Conservation (phyloP, 2,888 invertebrate species). For the Limnephilus rhombicus region DNA sequence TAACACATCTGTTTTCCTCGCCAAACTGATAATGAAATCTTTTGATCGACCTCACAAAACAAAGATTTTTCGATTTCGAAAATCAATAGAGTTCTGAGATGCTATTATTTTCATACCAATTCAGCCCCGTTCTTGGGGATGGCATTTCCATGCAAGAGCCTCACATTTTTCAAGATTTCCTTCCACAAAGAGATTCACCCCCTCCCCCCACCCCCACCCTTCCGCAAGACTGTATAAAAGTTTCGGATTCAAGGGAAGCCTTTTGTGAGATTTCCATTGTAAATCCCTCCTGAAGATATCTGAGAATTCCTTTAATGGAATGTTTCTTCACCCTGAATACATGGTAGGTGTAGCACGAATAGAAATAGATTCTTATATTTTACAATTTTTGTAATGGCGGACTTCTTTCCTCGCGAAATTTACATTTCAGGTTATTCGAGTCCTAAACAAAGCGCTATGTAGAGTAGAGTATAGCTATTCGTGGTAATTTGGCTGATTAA, state of each 20-base stretch:
- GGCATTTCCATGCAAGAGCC: constrained; percentile 40
- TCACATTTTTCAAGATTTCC: constrained; percentile 44
- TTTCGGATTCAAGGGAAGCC: constrained; percentile 22
- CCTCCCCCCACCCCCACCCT: not conserved
- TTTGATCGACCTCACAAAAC: too few relatives aligned
- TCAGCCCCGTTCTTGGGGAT: not conserved
- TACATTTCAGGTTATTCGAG: not conserved
- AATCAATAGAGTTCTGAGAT: too few relatives aligned
- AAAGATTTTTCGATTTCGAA: too few relatives aligned
- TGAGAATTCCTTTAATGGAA: constrained; percentile 40
- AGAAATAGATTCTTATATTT: constrained; percentile 12
- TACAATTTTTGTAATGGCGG: constrained; percentile 25
- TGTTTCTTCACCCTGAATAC: constrained; percentile 20
- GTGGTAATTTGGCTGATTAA: not conserved
- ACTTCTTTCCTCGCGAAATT: not conserved
- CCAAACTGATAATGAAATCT: too few relatives aligned
- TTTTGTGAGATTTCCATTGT: constrained; percentile 40
- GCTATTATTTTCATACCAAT: not conserved
- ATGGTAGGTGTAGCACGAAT: not conserved
- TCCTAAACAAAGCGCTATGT: not conserved
- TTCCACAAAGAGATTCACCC: constrained; percentile 27
- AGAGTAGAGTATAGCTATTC: too few relatives aligned
- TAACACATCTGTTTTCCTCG: too few relatives aligned
- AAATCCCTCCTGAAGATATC: constrained; percentile 28
- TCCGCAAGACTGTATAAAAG: not conserved